Evolutionary conservation across 2,888 invertebrate genomes (phyloP), one percentile per base, ranked within the genome.

Genomic region (Desoria tigrina): DNA sequence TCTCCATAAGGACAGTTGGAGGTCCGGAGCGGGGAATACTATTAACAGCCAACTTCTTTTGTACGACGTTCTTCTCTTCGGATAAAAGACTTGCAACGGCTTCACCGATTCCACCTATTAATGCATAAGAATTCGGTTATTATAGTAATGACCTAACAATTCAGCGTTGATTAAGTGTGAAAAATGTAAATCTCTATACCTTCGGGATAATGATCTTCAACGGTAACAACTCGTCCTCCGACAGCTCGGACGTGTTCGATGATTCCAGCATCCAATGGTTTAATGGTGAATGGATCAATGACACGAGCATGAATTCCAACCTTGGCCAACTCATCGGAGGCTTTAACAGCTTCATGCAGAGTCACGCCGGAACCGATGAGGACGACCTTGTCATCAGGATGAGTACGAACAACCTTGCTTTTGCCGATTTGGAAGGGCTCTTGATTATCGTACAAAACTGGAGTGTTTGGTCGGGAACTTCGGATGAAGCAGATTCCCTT

Each of bases 161-260:
- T 39, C 16, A 14, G 11, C 11, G 16, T 14, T 14, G 11, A 39
- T 16, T 39, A 14, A 39, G 16, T 14, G 11, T 39, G 42, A 39
- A 39, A 39, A 16, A 14, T 16, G 16, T 39, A 11, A 39, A 32
- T 32, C 11, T 32, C 32, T 11, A 70, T 53, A 87, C 89, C 96
- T 81, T 92, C 92, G 73, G 90, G 87, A 81, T 99, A 99, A 81
- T 99, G 99, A 80, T 99, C 99, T 81, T 99, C 99, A 0, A 97
- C 94, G 39, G 94, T 94, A 57, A 99, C 80, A 62, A 99, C 86
- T 11, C 87, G 84, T 1, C 94, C 94, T 7, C 89, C 90, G 63
- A 86, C 88, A 61, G 88, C 88, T 69, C 84, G 84, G 2, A 94
- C 96, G 80, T 92, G 87, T 59, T 84, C 82, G 45, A 89, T 80